phyloP scores from a whole-genome alignment of 2,113 vertebrate species.

The human region DNA sequence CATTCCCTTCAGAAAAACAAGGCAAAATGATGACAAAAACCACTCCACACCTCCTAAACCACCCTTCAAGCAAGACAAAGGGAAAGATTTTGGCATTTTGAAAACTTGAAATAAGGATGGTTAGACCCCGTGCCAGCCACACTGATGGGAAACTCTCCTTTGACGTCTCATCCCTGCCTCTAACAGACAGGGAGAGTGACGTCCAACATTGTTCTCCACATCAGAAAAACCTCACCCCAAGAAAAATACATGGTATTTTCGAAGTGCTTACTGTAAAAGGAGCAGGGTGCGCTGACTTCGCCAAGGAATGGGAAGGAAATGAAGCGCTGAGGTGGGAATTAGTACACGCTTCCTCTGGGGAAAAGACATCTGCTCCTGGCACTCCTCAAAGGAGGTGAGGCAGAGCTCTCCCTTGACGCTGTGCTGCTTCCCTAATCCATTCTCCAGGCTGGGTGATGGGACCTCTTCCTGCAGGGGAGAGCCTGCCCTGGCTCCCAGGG shows the following conservation, averaged over 20 bases:
- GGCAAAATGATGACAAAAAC: not conserved
- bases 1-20: constrained; percentile 13
- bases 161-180: not conserved
- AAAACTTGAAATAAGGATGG: not conserved
- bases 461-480: not conserved
- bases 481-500: not conserved
- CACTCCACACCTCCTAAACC: not conserved
- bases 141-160: not conserved
- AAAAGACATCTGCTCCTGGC: not conserved
- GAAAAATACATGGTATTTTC: too few species aligned
- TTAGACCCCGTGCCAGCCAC: not conserved
- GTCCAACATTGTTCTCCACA: not conserved
- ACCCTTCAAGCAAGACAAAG: not conserved
- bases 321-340: not conserved
- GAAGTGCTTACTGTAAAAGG: not conserved
- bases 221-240: not conserved
- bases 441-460: not conserved
- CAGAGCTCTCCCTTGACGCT: not conserved
- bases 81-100: not conserved
- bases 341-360: not conserved
- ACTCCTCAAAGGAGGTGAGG: not conserved
- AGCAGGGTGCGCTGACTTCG: accelerated
- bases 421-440: not conserved
- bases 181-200: not conserved
- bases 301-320: not conserved